Evolutionary conservation across 2,113 vertebrate species (phyloP), one percentile per base, ranked within the genome.

Genomic region (Stegostoma tigrinum): DNA sequence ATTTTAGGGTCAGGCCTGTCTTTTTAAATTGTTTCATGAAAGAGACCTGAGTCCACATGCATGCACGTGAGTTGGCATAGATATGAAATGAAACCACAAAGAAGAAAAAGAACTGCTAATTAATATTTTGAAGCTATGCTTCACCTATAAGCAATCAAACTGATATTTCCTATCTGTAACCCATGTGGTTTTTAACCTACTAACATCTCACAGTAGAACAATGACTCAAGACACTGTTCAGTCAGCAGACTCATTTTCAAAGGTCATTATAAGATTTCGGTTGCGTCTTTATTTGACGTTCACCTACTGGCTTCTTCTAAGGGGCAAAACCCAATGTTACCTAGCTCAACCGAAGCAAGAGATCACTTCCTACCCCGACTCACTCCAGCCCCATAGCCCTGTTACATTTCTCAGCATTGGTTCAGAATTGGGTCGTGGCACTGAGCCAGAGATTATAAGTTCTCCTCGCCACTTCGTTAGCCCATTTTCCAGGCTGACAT

Each of bases 161-260:
- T 95, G 38, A 68, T 93, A 93, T 48, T 70, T 95, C 93, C 93
- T 68, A 70, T 72, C 8, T 70, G 93, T 48, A 95, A 95, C 38
- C 23, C 14, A 10, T 95, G 93, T 95, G 93, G 93, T 95, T 95
- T 61, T 72, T 30, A 12, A 48, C 38, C 61, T 21, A 38, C 34
- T 93, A 93, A 93, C 89, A 34, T 66, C 61, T 93, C 34, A 10
- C n/a, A 2, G 5, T 93, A 0, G 23, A 2, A n/a, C 61, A 67
- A 93, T 93, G 87, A 91, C 55, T 91, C 87, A 91, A 61, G 34
- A 6, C 14, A 17, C 30, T 61, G 14, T 30, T 64, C 87, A 3
- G 17, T 34, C 34, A 38, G 61, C 89, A 66, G 34, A 42, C 12
- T 70, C 21, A 24, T 34, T 21, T 70, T 38, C 68, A 95, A 94